Base-by-base conservation (phyloP, 35 echinoderm and acorn worm species). In the Anneissia japonica region DNA sequence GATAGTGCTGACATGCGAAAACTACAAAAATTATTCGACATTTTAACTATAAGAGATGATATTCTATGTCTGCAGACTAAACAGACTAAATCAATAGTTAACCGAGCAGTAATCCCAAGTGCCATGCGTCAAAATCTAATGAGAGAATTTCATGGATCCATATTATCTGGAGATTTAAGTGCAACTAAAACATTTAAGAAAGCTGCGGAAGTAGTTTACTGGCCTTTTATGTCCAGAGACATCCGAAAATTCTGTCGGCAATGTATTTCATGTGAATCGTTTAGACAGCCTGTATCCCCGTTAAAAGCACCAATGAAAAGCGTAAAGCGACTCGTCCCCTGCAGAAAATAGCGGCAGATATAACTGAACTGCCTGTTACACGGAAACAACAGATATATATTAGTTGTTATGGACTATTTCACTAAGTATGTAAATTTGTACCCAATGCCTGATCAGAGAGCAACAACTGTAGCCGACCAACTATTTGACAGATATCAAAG, bases 331-430 rank as follows among this genome's bases (percentile, higher is more conserved):
- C 23, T 17, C 76, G 83, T 0, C 92, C 79, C 32, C 87, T 93
- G 51, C 21, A 93, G 73, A 74, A 79, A 26, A 74, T 93, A 35
- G 92, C 92, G 31, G 92, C 79, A 36, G 87, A 89, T 36, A 89
- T 93, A 3, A 89, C 87, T 0, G 91, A 93, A 77, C 39, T 93
- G 34, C 86, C 86, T 6, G n/a, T 83, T 21, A 77, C 91, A 77
- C 28, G 74, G 74, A 46, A 83, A 87, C 12, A 89, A 93, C 72
- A 34, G 91, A 37, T 93, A 93, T 80, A 37, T 89, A 4, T 34
- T 93, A 30, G 91, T 93, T 3, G 72, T 93, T 4, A 83, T 29
- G 21, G 86, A 93, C 45, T 93, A 93, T 35, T 93, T 93, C 45
- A 92, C 84, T 0, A 92, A 92, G 73, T 89, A 89, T 74, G 45